These are phyloP conservation scores for Oscheius onirici DNA, from an alignment of 2,888 invertebrate genomes.

Conservation along the genomic window DNA sequence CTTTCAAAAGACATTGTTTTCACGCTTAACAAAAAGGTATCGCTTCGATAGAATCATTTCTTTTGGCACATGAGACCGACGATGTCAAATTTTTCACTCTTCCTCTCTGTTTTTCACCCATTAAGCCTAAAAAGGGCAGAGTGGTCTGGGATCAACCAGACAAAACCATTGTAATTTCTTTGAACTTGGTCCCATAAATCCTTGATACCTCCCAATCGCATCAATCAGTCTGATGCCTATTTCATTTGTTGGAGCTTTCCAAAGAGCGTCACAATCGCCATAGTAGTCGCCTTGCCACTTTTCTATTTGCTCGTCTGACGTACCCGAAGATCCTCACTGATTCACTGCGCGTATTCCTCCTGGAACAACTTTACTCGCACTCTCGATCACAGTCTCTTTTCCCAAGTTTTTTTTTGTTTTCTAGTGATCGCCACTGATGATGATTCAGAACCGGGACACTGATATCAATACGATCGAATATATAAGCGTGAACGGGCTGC, in stretches of 20 bases:
- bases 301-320: slow-evolving; percentile 11
- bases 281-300: slow-evolving; percentile 29
- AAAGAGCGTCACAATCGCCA: slow-evolving; percentile 17
- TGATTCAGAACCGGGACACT: slow-evolving; percentile 22
- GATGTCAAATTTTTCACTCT: no score
- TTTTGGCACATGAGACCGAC: no score
- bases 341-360: slow-evolving; percentile 5
- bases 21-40: no score
- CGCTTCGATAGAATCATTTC: no score
- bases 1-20: no score
- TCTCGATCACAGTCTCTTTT: background rate
- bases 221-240: background rate
- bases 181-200: slow-evolving; percentile 10
- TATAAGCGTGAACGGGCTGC: slow-evolving; percentile 12
- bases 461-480: slow-evolving; percentile 23
- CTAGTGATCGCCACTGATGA: background rate
- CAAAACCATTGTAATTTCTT: background rate
- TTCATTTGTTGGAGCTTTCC: background rate
- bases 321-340: slow-evolving; percentile 8
- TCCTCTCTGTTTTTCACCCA: no score
- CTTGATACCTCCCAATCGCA: background rate
- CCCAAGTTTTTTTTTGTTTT: slow-evolving; percentile 8
- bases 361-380: background rate
- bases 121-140: slow-evolving; percentile 5
- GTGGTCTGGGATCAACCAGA: slow-evolving; percentile 7